These are phyloP conservation scores for Aphaenogaster floridana DNA, from an alignment of 1,140 invertebrate genomes.

Conservation along the genomic window DNA sequence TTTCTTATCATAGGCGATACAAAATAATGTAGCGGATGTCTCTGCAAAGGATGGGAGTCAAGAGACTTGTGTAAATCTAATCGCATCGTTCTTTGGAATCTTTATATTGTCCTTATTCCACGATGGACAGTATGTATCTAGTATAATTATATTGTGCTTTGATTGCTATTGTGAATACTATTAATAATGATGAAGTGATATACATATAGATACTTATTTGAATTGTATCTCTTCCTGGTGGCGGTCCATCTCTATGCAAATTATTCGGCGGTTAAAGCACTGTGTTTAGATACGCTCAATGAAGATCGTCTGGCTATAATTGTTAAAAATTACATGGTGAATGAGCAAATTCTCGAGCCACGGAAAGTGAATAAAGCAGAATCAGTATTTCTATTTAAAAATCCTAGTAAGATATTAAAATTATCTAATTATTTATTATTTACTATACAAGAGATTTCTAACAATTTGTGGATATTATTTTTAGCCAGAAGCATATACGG, in stretches of 20 bases:
- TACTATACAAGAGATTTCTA: not conserved
- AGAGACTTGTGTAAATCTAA: conserved; percentile 97
- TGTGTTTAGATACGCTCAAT: conserved; percentile 93
- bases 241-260: conserved; percentile 94
- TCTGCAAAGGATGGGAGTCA: conserved; percentile 98
- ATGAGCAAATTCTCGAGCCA: conserved; percentile 86
- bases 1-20: conserved; percentile 88
- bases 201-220: conserved; percentile 89
- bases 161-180: conserved; percentile 30
- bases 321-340: conserved; percentile 89
- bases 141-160: not conserved
- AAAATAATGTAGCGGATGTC: conserved; percentile 97
- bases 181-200: conserved; percentile 60
- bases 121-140: conserved; percentile 84
- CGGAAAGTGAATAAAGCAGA: conserved; percentile 88
- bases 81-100: conserved; percentile 93
- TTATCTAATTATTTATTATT: not conserved
- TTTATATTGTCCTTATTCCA: conserved; percentile 91
- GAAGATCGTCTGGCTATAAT: conserved; percentile 91
- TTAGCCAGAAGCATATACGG: conserved; percentile 86
- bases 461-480: conserved; percentile 68
- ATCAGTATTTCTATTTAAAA: conserved; percentile 87
- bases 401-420: conserved; percentile 79
- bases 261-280: conserved; percentile 93
- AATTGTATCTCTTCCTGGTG: conserved; percentile 92